Base-by-base conservation (phyloP, 2,888 invertebrate genomes). In the Mythimna loreyi region DNA sequence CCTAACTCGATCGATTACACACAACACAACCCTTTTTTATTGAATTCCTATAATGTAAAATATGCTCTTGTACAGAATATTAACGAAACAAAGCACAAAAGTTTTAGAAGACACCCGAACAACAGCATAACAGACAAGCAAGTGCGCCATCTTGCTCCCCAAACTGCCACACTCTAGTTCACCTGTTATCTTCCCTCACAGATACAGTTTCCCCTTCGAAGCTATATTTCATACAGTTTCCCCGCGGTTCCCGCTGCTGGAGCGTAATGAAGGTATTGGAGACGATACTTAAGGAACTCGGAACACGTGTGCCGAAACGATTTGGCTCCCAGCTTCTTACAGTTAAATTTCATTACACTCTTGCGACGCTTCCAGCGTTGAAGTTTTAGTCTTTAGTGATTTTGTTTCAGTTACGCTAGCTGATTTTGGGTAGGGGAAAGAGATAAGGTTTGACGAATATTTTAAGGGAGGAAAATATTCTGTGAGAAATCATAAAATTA, bases 201-300 rank as follows among this genome's bases (percentile, higher is more conserved):
- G 90, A 88, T 86, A 87, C 83, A 79, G 82, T 83, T 84, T 76
- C 84, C 86, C 87, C 86, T 87, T 83, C 78, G 75, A 81, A 83
- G 88, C 88, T 72, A 91, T 93, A 93, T 93, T 93, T 92, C 92
- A 93, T 90, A 87, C 85, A 86, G 88, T 85, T 87, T 84, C 85
- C 65, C 56, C 56, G 23, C 36, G 56, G 56, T 36, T 57, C 81
- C 81, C 80, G 81, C 81, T 83, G 78, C 81, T 57, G 60, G 72
- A 82, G 86, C 85, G 86, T 92, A 90, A 91, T 90, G 90, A 91
- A 89, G 89, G 88, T 87, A 89, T 89, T 78, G 88, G 85, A 82
- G 84, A 82, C 78, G 77, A 82, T 81, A 75, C 78, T 83, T 78
- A 80, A 67, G 74, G 67, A 80, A 72, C 70, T 73, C 63, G 55